These are phyloP conservation scores for Leptocoma aspasia DNA, from an alignment of 2,113 vertebrate genomes.

Conservation along the genomic window DNA sequence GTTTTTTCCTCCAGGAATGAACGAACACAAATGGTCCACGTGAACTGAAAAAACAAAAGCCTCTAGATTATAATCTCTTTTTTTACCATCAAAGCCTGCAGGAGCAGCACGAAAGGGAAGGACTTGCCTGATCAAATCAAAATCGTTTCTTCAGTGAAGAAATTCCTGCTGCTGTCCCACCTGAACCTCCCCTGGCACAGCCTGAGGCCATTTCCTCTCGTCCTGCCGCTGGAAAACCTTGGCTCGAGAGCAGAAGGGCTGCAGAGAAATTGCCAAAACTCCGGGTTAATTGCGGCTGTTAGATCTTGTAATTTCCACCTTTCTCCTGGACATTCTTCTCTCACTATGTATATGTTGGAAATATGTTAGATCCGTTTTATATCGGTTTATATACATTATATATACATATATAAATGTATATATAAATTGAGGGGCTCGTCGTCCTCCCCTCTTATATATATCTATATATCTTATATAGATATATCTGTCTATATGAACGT, in stretches of 20 bases:
- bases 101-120: neutral
- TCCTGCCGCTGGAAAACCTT: neutral
- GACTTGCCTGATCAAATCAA: neutral
- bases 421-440: too few species aligned
- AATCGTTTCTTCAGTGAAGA: neutral
- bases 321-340: neutral
- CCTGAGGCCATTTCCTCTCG: neutral
- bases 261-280: neutral
- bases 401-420: too few species aligned
- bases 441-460: too few species aligned
- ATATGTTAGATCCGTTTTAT: rapidly evolving
- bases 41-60: neutral
- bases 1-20: neutral
- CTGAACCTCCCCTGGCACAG: neutral
- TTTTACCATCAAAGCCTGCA: neutral
- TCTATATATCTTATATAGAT: too few species aligned
- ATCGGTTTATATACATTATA: too few species aligned
- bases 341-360: rapidly evolving
- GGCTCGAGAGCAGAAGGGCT: neutral
- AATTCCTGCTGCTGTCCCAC: neutral
- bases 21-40: neutral
- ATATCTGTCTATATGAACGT: too few species aligned
- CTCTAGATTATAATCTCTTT: neutral
- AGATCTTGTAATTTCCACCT: neutral
- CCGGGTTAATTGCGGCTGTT: neutral